Evolutionary conservation across 2,797 vertebrate species (phyloP).

Genomic region (Chelidonichthys spinosus): DNA sequence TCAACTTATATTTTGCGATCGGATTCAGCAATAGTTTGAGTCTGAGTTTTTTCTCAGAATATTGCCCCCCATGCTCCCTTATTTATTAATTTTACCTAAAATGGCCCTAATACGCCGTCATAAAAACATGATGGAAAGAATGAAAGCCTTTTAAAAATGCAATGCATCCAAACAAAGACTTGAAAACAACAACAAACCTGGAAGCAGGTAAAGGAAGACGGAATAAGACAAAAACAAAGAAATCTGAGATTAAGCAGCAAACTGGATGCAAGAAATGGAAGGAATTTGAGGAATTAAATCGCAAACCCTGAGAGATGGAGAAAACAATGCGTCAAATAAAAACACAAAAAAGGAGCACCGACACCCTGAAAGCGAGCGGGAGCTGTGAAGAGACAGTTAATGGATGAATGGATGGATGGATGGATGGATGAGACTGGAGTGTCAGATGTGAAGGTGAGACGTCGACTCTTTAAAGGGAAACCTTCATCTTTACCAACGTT

Average conservation of each 20-base stretch:
- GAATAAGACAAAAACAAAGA: background rate
- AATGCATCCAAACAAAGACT: background rate
- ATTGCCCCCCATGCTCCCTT: no score
- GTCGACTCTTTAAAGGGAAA: conserved; percentile 32
- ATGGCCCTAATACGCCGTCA: no score
- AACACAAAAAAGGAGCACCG: conserved; percentile 5
- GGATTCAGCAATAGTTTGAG: no score
- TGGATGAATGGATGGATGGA: conserved; percentile 9
- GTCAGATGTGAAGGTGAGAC: background rate
- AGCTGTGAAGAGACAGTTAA: conserved; percentile 7
- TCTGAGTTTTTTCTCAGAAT: no score
- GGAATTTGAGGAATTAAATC: background rate
- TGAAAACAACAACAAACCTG: conserved; percentile 18
- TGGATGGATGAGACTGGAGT: background rate
- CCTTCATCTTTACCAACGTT: background rate
- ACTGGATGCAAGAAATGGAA: conserved; percentile 26
- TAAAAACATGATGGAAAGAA: conserved; percentile 1
- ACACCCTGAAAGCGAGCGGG: conserved; percentile 22
- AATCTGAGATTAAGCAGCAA: conserved; percentile 13
- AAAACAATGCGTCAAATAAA: conserved; percentile 8
- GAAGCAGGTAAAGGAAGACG: conserved; percentile 6
- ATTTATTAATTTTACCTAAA: no score
- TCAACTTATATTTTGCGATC: no score
- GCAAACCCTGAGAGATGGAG: conserved; percentile 16
- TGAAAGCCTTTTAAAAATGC: background rate